These are phyloP conservation scores for Neoseiulus cucumeris DNA, from an alignment of 1,140 invertebrate species.

Conservation along the genomic window DNA sequence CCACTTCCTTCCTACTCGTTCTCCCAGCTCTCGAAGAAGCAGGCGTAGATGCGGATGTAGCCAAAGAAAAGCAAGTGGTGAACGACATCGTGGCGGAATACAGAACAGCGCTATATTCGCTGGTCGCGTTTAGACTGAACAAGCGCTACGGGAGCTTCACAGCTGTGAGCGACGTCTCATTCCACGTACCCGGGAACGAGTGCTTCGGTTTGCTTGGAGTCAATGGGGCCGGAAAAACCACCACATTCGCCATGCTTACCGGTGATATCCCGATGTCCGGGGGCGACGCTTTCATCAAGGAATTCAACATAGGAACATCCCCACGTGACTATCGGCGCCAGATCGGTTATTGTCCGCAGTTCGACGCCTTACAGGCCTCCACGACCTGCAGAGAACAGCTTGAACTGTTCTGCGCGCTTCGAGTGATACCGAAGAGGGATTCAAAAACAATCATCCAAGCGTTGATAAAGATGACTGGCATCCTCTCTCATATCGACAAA, in stretches of 20 bases:
- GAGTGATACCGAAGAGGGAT: conserved; percentile 18
- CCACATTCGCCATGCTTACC: conserved; percentile 25
- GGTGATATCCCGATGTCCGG: conserved; percentile 24
- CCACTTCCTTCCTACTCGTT: too few species aligned
- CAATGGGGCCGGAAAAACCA: conserved; percentile 34
- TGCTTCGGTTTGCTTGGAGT: conserved; percentile 27
- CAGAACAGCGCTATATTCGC: conserved; percentile 20
- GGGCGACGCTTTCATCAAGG: conserved; percentile 28
- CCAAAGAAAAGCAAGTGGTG: too few species aligned
- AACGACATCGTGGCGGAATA: too few species aligned
- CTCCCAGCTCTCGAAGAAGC: too few species aligned
- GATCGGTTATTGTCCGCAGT: conserved; percentile 33
- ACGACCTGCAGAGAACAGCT: conserved; percentile 23
- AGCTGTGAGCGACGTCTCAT: conserved; percentile 38
- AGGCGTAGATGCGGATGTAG: too few species aligned
- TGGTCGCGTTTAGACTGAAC: conserved; percentile 27
- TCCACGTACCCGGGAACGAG: conserved; percentile 35
- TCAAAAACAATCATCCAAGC: not conserved
- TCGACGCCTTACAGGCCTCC: conserved; percentile 29
- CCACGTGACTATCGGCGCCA: not conserved
- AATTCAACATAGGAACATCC: not conserved
- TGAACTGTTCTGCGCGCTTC: conserved; percentile 18
- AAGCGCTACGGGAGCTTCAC: conserved; percentile 23
- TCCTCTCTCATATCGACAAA: too few species aligned
- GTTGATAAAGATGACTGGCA: too few species aligned